These are phyloP conservation scores for Nipponia nippon DNA, from an alignment of 2,113 vertebrate species.

Conservation along the genomic window DNA sequence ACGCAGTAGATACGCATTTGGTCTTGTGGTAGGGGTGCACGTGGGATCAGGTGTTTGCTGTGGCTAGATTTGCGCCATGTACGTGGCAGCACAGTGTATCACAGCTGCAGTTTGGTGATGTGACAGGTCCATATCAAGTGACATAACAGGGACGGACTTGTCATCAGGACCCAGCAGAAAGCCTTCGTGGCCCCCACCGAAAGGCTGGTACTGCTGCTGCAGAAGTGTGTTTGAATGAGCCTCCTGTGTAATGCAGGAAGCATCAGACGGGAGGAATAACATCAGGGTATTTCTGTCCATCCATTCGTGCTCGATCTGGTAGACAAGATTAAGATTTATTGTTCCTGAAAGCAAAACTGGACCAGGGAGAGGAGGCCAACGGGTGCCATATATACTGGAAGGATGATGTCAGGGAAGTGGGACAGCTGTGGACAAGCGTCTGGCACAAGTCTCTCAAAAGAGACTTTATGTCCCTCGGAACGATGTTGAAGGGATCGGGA, in stretches of 20 bases:
- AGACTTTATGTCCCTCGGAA: not conserved
- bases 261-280: not conserved
- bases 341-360: not conserved
- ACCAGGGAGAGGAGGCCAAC: not conserved
- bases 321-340: not conserved
- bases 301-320: not conserved
- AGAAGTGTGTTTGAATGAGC: not conserved
- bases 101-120: not conserved
- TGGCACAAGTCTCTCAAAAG: not conserved
- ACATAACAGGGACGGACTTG: not conserved
- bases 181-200: not conserved
- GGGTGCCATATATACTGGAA: not conserved
- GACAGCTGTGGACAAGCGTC: not conserved
- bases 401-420: not conserved
- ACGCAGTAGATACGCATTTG: not conserved
- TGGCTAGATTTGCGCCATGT: not conserved
- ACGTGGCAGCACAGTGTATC: not conserved
- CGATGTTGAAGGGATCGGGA: not conserved
- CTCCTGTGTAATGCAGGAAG: not conserved
- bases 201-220: not conserved
- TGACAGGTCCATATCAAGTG: not conserved
- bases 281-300: not conserved
- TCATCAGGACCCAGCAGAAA: not conserved
- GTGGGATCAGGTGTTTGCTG: not conserved
- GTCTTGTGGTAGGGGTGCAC: not conserved